phyloP scores from a whole-genome alignment of 2,888 invertebrate genomes.

The Drosophila glabriapex region DNA sequence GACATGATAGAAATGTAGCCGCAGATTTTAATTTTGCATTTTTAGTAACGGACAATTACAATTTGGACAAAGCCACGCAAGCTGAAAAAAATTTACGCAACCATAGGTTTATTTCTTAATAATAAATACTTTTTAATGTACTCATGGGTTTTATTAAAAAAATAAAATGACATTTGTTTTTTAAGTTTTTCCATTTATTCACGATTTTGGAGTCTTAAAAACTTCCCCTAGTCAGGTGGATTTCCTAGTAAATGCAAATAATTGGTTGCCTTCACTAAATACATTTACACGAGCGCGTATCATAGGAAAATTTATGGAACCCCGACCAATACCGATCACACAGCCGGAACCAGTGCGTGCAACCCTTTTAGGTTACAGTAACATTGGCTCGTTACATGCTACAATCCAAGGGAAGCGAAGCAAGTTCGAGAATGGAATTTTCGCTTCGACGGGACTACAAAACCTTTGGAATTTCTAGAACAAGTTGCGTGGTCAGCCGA shows the following conservation, averaged over 20 bases:
- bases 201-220: background rate
- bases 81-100: background rate
- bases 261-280: background rate
- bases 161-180: background rate
- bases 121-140: background rate
- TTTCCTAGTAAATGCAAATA: background rate
- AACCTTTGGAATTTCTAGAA: no score
- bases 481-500: no score
- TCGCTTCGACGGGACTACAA: no score
- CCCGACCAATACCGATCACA: no score
- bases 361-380: no score
- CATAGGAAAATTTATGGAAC: no score
- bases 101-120: background rate
- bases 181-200: background rate
- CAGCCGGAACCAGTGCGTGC: no score
- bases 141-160: background rate
- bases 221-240: background rate
- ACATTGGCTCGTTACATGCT: no score
- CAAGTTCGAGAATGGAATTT: no score
- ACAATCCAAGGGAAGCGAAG: no score
- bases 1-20: background rate
- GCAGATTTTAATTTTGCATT: background rate
- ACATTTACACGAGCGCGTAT: no score
- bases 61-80: background rate
- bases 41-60: background rate